Evolutionary conservation across 2,888 invertebrate species (phyloP), one percentile per base, ranked within the genome.

Genomic region (Salpingus planirostris): DNA sequence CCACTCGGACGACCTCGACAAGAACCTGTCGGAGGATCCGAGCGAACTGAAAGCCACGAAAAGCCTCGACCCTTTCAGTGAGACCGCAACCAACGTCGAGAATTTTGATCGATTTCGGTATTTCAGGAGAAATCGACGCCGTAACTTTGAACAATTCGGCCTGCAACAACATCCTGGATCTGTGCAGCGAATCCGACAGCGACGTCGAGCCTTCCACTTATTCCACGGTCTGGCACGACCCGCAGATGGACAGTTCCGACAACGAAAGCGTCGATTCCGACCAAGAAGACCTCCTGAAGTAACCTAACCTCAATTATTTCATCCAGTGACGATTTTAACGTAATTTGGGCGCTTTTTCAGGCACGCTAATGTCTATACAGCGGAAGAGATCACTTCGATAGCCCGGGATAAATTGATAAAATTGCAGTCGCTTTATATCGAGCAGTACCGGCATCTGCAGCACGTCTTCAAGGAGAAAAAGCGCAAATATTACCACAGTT

Each of bases 321-420:
- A 18, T 18, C 8, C 8, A 18, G 5, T 6, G 8, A 18, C 8
- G 8, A 18, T 6, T 6, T 18, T 18, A 18, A 18, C n/a, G n/a
- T n/a, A n/a, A n/a, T n/a, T n/a, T n/a, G n/a, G n/a, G n/a, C n/a
- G n/a, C n/a, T 21, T 29, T 46, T 52, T 33, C 36, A 91, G 90
- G 65, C 83, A 85, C 58, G 89, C 91, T 1, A 88, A 88, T 7
- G 80, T 90, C 0, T 92, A 79, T 59, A 90, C 92, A 0, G 83
- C 85, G 0, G 89, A 93, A 53, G 92, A 93, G 61, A 85, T 87
- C 0, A 79, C 86, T 3, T 69, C 75, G 14, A 78, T 87, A 15
- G 78, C 88, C 0, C 73, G 81, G 47, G 78, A 79, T 31, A 83
- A 85, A 45, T 65, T 92, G 24, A 73, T 79, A 8, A 70, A 80